Evolutionary conservation across 1,140 invertebrate species (phyloP), one percentile per base, ranked within the genome.

Genomic region (Stenopsyche tienmushanensis): DNA sequence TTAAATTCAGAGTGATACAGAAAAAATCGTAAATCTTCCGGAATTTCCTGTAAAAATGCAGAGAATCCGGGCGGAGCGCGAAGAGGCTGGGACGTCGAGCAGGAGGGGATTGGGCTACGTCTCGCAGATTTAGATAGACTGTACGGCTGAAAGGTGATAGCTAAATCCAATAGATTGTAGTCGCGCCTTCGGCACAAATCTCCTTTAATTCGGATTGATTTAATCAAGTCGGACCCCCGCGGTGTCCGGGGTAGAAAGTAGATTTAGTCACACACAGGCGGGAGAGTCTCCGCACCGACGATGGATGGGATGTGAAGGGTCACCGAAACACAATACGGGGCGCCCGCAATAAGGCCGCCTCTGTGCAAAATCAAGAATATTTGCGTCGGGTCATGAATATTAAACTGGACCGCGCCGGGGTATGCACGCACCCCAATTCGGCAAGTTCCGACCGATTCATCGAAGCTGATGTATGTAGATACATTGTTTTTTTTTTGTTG

Each of bases 181-280:
- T 57, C 54, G 52, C 57, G 47, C 39, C 44, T 45, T 65, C 64
- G 67, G 67, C 64, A 55, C 67, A 69, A 65, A 69, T 69, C 67
- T 66, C 64, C 67, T 70, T 66, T 70, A 70, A 70, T 70, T 70
- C 67, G 64, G 64, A 66, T 70, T 70, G 67, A 70, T 66, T 70
- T 70, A 70, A 70, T 70, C 67, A 66, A 70, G 64, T 58, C 67
- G 49, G 47, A 18, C 47, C 53, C 63, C 67, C 60, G 67, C 45
- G 64, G 64, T 47, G 63, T 21, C 54, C 29, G 29, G 29, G 29
- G 5, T 13, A 13, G 29, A 34, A 34, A 34, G 29, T 34, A 34
- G 29, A 34, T 34, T 34, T 34, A 34, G 29, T 34, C 5, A 13
- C 5, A 13, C 5, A 5, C 5, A 34, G 29, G 29, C 29, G 29